phyloP scores from a whole-genome alignment of 2,888 invertebrate species.

The Harpalus rubripes region DNA sequence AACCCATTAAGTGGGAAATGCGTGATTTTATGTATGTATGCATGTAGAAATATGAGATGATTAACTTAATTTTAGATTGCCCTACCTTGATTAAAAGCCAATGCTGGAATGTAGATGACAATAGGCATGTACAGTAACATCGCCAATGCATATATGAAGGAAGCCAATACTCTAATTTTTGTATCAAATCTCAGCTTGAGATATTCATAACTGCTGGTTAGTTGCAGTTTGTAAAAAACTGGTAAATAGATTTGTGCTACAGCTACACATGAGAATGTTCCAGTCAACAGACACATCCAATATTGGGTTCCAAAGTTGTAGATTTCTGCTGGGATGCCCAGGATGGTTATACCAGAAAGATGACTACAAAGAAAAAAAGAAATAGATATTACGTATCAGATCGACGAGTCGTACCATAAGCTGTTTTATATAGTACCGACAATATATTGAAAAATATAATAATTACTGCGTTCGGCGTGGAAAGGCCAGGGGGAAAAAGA shows the following conservation, averaged over 20 bases:
- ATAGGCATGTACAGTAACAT: constrained; percentile 81
- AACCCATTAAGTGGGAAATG: no score
- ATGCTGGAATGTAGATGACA: constrained; percentile 83
- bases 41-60: background rate
- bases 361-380: constrained; percentile 78
- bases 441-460: no score
- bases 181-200: constrained; percentile 81
- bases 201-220: constrained; percentile 84
- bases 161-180: constrained; percentile 80
- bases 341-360: constrained; percentile 84
- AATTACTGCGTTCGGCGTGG: no score
- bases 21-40: no score
- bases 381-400: background rate
- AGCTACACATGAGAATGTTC: constrained; percentile 73
- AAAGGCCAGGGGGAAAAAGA: no score
- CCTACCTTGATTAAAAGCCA: constrained; percentile 83
- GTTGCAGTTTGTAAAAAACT: constrained; percentile 83
- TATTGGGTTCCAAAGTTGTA: constrained; percentile 85
- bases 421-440: no score
- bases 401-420: no score
- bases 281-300: constrained; percentile 75
- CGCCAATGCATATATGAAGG: constrained; percentile 80
- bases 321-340: constrained; percentile 86
- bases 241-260: constrained; percentile 77
- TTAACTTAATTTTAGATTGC: background rate